Percentiles rank a stretch among this genome's conserved stretches.
phyloP scores from a whole-genome alignment of 1,140 invertebrate species.

The Lasioglossum albipes region DNA sequence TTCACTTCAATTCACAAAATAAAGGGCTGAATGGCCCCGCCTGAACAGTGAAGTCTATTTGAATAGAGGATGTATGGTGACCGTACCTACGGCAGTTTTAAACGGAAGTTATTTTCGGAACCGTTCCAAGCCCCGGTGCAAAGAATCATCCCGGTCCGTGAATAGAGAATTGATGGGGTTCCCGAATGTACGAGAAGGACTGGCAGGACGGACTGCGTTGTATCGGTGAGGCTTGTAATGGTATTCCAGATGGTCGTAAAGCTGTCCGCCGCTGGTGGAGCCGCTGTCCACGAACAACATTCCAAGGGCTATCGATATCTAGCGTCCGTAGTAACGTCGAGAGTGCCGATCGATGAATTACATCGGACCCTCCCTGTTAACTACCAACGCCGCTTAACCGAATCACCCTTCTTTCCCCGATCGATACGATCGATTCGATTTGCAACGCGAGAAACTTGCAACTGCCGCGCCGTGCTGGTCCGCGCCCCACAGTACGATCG shows the following conservation, averaged over 20 bases:
- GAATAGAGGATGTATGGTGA: too few species aligned
- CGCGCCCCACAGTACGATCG: constrained; percentile 12
- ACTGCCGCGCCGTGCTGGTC: constrained; percentile 4
- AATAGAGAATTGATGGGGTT: constrained; percentile 69
- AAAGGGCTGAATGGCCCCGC: too few species aligned
- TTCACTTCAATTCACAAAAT: too few species aligned
- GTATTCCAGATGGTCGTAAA: constrained; percentile 39
- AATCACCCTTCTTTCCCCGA: constrained; percentile 26
- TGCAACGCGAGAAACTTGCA: constrained; percentile 42
- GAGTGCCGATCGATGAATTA: constrained; percentile 58
- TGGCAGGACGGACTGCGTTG: constrained; percentile 25
- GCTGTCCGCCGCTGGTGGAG: constrained; percentile 34
- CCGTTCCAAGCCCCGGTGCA: constrained; percentile 15
- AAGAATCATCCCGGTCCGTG: constrained; percentile 66
- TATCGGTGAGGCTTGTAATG: constrained; percentile 48
- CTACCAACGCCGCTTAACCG: constrained; percentile 49
- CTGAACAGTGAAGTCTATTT: too few species aligned
- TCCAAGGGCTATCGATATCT: constrained; percentile 45
- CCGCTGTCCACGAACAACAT: constrained; percentile 48
- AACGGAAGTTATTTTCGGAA: too few species aligned
- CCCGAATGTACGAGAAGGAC: constrained; percentile 46
- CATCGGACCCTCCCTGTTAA: constrained; percentile 50
- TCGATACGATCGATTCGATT: constrained; percentile 62
- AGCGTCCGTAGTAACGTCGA: constrained; percentile 19
- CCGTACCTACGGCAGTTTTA: too few species aligned